Evolutionary conservation across 2,797 vertebrate species (phyloP).

Genomic region (Anabas testudineus): DNA sequence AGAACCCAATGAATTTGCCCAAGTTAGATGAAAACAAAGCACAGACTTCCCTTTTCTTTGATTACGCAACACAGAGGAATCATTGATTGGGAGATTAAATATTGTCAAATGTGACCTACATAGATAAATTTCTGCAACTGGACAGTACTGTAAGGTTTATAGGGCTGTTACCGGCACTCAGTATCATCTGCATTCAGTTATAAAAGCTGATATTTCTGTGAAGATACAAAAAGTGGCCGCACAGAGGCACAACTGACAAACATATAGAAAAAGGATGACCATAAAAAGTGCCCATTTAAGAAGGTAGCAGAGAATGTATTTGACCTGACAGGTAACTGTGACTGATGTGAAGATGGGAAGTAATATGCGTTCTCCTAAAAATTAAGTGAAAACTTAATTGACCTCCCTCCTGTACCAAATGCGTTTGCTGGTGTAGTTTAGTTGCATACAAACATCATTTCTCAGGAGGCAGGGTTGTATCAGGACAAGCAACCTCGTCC

Average conservation of each 20-base stretch:
- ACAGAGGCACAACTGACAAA: too few species aligned
- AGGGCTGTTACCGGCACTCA: not conserved
- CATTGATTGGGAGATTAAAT: not conserved
- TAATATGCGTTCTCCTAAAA: not conserved
- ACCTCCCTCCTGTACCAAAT: too few species aligned
- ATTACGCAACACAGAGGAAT: slow-evolving; percentile 16
- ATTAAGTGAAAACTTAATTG: too few species aligned
- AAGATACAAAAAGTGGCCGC: not conserved
- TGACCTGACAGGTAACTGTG: not conserved
- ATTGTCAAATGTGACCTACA: slow-evolving; percentile 23
- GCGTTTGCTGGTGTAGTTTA: not conserved
- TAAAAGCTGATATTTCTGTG: slow-evolving; percentile 2
- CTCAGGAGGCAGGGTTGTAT: not conserved
- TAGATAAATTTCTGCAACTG: slow-evolving; percentile 14
- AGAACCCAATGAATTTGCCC: too few species aligned
- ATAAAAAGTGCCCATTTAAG: too few species aligned
- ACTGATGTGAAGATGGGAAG: not conserved
- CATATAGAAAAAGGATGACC: too few species aligned
- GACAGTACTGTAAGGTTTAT: slow-evolving; percentile 13
- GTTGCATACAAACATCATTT: not conserved
- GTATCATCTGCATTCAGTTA: not conserved
- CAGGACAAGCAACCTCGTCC: not conserved
- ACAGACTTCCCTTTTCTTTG: not conserved
- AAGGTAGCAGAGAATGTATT: too few species aligned
- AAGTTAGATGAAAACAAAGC: slow-evolving; percentile 11